phyloP scores from a whole-genome alignment of 1,140 invertebrate genomes.

The Leptopilina boulardi region DNA sequence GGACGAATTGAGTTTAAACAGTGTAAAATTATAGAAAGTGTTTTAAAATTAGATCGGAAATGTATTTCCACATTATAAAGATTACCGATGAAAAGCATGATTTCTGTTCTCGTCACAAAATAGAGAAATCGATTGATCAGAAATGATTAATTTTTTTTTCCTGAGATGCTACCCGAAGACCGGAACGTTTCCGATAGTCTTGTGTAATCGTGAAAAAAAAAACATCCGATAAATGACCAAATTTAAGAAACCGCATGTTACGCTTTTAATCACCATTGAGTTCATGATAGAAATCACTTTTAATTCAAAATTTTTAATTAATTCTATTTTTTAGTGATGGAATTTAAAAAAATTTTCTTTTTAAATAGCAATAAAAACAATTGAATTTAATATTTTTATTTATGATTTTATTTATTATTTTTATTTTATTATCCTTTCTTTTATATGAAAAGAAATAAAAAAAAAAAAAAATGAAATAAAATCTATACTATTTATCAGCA shows the following conservation, averaged over 20 bases:
- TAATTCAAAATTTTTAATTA: not conserved
- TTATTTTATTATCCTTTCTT: no score
- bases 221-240: not conserved
- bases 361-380: no score
- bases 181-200: constrained; percentile 25
- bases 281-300: not conserved
- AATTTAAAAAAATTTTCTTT: no score
- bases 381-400: no score
- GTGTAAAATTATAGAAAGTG: constrained; percentile 16
- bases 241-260: not conserved
- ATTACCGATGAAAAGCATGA: not conserved
- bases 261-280: not conserved
- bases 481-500: not conserved
- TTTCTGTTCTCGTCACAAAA: not conserved
- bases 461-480: no score
- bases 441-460: no score
- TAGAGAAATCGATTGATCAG: constrained; percentile 18
- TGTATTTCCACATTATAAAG: not conserved
- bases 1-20: not conserved
- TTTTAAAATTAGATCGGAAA: not conserved
- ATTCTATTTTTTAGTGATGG: no score
- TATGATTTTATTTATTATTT: no score
- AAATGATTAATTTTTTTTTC: constrained; percentile 33
- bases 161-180: constrained; percentile 8
- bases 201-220: not conserved